Evolutionary conservation across 2,888 invertebrate species (phyloP).

Genomic region (Dysmachus trigonus): DNA sequence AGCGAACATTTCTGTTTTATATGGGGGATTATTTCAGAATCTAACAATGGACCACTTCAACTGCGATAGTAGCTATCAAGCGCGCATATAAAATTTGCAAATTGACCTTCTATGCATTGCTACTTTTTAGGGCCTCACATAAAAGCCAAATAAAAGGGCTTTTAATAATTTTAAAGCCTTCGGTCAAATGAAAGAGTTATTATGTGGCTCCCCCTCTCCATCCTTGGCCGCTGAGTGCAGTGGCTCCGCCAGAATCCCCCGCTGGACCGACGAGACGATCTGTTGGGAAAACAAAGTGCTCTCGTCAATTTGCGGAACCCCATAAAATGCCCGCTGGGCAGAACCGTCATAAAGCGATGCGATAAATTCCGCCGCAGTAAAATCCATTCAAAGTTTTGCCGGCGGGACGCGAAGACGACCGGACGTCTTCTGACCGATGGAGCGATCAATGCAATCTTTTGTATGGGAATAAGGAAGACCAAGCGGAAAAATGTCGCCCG

Average conservation of each 20-base stretch:
- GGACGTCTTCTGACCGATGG: background rate
- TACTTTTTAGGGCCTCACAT: background rate
- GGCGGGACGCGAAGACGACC: background rate
- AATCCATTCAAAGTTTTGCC: background rate
- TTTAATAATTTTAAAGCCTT: background rate
- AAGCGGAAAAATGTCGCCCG: background rate
- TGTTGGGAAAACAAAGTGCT: background rate
- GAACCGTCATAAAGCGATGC: background rate
- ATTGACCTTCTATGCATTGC: background rate
- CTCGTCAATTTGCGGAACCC: background rate
- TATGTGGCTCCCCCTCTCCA: background rate
- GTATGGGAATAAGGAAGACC: background rate
- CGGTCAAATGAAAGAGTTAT: background rate
- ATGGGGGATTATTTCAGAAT: background rate
- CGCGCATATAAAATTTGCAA: background rate
- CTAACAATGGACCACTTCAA: background rate
- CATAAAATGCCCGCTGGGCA: background rate
- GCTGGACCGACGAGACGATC: background rate
- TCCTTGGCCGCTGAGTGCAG: background rate
- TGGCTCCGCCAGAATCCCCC: background rate
- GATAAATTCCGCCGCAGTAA: background rate
- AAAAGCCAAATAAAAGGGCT: background rate
- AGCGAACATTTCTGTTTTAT: background rate
- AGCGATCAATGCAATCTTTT: background rate
- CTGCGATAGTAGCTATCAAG: background rate